Evolutionary conservation across 2,888 invertebrate species (phyloP), one percentile per base, ranked within the genome.

Genomic region (Theretra japonica): DNA sequence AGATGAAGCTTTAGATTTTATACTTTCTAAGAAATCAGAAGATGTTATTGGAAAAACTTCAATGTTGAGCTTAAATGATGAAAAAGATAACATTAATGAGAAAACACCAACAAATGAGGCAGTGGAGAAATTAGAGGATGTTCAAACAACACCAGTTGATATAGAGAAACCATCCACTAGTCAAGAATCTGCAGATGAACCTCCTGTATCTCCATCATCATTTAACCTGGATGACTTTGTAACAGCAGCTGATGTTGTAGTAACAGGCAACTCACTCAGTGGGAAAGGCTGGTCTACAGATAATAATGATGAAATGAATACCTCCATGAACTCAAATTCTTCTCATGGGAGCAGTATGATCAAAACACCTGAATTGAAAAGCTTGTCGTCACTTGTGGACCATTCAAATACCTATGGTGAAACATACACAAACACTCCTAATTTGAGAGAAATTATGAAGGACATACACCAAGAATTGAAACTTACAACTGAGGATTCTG

Each of bases 1-100:
- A 86, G 97, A 97, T 83, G 97, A 97, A 86, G 96, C 96, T 28
- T 88, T 97, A 56, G 95, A 96, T 86, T 96, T 96, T 58, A 97
- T 97, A 78, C 89, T 97, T 60, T 95, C 95, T 28, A 95, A 91
- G 75, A 88, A 90, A 75, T 83, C 89, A 59, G 94, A 86, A 85
- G 89, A 87, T 75, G 83, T 83, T 70, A 85, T 75, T 62, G 75
- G 73, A 68, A 80, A 75, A 68, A 79, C 71, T 70, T 70, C 68
- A 68, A 76, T 79, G 7, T 72, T 72, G 65, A 73, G 75, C 68
- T 30, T 60, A 76, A 30, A 79, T 75, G 72, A 76, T 75, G 75
- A 79, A 50, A 75, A 75, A 75, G 78, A 75, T 74, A 76, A 48
- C 73, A 80, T 33, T 70, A 70, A 70, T 25, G 58, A 41, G 7